Evolutionary conservation across 2,113 vertebrate species (phyloP).

Genomic region (Bufo bufo): DNA sequence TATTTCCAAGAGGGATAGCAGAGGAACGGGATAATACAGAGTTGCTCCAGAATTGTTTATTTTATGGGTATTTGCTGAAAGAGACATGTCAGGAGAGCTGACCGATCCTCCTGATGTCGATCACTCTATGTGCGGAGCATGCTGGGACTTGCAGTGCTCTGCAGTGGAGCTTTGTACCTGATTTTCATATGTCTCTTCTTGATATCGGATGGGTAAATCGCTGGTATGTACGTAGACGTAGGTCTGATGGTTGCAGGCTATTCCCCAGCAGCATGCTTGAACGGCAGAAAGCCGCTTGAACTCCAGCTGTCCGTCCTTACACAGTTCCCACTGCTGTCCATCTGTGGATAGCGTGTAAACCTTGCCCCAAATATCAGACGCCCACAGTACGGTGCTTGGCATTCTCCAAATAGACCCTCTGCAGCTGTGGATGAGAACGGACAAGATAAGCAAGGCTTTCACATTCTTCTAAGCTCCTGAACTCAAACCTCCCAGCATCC

Average conservation of each 20-base stretch:
- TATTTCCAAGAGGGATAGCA: too few relatives aligned
- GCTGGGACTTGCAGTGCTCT: neutral
- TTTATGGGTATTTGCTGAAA: too few relatives aligned
- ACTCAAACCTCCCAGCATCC: neutral
- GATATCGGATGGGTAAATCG: slow-evolving; percentile 86
- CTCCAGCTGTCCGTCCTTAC: slow-evolving; percentile 83
- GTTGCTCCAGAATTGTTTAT: too few relatives aligned
- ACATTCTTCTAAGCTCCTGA: neutral
- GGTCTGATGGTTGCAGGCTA: slow-evolving; percentile 89
- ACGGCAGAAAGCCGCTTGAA: slow-evolving; percentile 88
- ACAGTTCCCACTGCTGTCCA: slow-evolving; percentile 91
- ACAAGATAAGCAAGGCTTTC: neutral
- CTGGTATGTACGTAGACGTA: slow-evolving; percentile 87
- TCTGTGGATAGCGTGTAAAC: slow-evolving; percentile 88
- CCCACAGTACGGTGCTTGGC: slow-evolving; percentile 87
- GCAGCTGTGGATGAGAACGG: neutral
- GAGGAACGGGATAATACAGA: too few relatives aligned
- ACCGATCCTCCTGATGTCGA: too few relatives aligned
- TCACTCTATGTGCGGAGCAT: neutral
- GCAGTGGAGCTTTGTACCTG: slow-evolving; percentile 74
- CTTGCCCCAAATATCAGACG: slow-evolving; percentile 89
- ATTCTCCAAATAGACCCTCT: slow-evolving; percentile 65
- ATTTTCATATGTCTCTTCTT: slow-evolving; percentile 95
- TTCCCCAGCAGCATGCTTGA: slow-evolving; percentile 91
- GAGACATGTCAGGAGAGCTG: too few relatives aligned